Percentiles rank a stretch among this genome's conserved stretches.
Conservation (phyloP, 2,113 vertebrate genomes). For the Phyllostomus discolor region DNA sequence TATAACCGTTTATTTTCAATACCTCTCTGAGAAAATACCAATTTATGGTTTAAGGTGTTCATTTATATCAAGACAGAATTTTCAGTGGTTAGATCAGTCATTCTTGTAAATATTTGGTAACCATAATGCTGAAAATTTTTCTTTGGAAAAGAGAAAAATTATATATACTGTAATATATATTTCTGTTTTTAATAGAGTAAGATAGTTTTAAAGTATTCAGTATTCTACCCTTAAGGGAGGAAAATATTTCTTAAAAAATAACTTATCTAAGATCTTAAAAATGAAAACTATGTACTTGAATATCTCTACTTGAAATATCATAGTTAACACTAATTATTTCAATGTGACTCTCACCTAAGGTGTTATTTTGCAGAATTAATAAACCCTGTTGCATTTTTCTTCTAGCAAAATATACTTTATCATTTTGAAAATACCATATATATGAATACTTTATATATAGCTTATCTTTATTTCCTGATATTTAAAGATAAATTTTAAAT, state of each 20-base stretch:
- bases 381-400: not conserved
- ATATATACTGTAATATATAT: not conserved
- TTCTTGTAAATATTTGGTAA: constrained; percentile 15
- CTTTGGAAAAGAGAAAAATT: constrained; percentile 15
- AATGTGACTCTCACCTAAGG: not conserved
- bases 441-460: not conserved
- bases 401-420: not conserved
- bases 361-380: not conserved
- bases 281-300: not conserved
- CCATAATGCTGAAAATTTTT: constrained; percentile 19
- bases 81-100: not conserved
- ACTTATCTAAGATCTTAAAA: not conserved
- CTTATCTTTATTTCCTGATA: not conserved
- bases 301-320: constrained; percentile 1
- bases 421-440: not conserved
- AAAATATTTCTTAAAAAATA: not conserved
- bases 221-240: not conserved
- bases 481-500: not conserved
- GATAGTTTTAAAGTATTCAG: not conserved
- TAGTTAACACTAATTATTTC: not conserved
- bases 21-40: constrained; percentile 58
- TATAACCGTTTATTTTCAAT: constrained; percentile 69
- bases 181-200: not conserved
- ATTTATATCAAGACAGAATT: constrained; percentile 48
- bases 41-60: constrained; percentile 54